Percentiles rank a stretch among this genome's conserved stretches.
Evolutionary conservation across 2,888 invertebrate species (phyloP).

Genomic region (Tortrix viridana): DNA sequence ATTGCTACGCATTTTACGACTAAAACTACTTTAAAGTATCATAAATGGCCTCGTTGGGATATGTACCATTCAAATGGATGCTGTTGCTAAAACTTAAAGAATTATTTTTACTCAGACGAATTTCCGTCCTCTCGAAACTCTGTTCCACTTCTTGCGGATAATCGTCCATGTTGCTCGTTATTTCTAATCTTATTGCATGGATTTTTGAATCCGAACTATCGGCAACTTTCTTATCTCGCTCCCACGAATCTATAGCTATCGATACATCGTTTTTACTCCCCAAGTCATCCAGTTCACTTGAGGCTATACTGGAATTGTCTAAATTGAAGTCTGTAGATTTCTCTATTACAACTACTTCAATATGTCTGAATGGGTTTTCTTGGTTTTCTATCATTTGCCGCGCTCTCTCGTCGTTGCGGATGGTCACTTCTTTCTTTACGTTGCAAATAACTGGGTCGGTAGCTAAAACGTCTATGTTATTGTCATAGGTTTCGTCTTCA

Average conservation of each 20-base stretch:
- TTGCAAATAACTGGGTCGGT: conserved; percentile 79
- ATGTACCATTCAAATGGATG: conserved; percentile 82
- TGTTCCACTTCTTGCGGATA: conserved; percentile 61
- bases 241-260: conserved; percentile 77
- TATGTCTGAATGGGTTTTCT: conserved; percentile 79
- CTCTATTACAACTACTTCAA: conserved; percentile 82
- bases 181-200: conserved; percentile 80
- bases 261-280: conserved; percentile 75
- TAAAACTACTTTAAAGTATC: conserved; percentile 77
- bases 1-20: conserved; percentile 38
- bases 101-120: conserved; percentile 74
- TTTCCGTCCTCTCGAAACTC: conserved; percentile 64
- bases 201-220: conserved; percentile 66
- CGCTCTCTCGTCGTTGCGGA: conserved; percentile 75
- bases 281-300: conserved; percentile 73
- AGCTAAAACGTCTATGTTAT: conserved; percentile 72
- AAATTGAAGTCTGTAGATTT: conserved; percentile 78
- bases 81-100: conserved; percentile 80
- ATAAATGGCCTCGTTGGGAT: conserved; percentile 82
- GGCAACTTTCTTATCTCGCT: conserved; percentile 63
- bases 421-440: conserved; percentile 78
- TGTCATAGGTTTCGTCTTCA: conserved; percentile 75
- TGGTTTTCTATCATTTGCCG: conserved; percentile 75
- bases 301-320: conserved; percentile 74
- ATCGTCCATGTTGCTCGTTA: conserved; percentile 78